These are phyloP conservation scores for Phrynosoma platyrhinos DNA, from an alignment of 2,113 vertebrate species.

Conservation along the genomic window DNA sequence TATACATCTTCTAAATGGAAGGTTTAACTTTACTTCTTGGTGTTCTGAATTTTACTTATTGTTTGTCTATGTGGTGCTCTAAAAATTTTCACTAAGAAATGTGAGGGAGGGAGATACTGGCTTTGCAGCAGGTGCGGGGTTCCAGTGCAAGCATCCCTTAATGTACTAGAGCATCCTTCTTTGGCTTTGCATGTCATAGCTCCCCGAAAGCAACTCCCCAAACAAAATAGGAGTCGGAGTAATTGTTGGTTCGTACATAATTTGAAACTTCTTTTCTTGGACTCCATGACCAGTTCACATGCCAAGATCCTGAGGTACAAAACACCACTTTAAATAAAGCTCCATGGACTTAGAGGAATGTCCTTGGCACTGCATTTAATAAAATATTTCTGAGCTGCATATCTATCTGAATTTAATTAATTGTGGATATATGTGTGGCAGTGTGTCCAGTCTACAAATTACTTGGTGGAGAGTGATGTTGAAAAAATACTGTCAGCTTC, in stretches of 20 bases:
- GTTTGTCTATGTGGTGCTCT: background rate
- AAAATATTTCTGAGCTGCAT: constrained; percentile 70
- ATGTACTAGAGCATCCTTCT: background rate
- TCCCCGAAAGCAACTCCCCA: constrained; percentile 52
- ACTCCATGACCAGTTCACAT: constrained; percentile 72
- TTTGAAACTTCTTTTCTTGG: constrained; percentile 75
- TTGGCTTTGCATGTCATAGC: constrained; percentile 21
- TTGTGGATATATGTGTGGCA: constrained; percentile 71
- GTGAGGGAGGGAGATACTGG: background rate
- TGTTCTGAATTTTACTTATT: background rate
- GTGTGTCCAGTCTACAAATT: constrained; percentile 55
- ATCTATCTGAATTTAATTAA: constrained; percentile 77
- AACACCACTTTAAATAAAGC: constrained; percentile 73
- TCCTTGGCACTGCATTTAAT: constrained; percentile 70
- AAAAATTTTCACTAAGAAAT: background rate
- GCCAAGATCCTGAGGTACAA: constrained; percentile 76
- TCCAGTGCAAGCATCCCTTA: background rate
- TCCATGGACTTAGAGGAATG: constrained; percentile 75
- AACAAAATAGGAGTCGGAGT: constrained; percentile 65
- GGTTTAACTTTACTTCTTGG: too few relatives aligned
- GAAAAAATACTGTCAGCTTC: constrained; percentile 46
- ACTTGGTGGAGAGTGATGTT: constrained; percentile 48
- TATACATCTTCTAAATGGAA: too few relatives aligned
- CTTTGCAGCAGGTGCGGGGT: background rate
- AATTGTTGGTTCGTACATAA: constrained; percentile 69